Base-by-base conservation (phyloP, 2,888 invertebrate genomes). In the Masnerella sp. region DNA sequence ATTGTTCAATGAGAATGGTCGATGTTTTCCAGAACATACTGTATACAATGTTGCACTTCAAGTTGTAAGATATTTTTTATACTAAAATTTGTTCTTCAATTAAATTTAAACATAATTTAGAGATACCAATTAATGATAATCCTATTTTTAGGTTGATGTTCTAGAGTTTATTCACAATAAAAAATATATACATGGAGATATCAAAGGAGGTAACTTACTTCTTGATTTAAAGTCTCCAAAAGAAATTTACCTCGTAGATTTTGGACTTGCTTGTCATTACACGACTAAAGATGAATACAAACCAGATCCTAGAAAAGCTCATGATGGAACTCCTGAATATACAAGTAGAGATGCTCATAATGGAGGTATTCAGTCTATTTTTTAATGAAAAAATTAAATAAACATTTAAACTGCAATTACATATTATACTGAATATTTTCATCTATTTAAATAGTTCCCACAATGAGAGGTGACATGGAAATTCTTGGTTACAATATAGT, bases 281-380 rank as follows among this genome's bases (percentile, higher is more conserved):
- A 91, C 90, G 1, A 93, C 92, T 0, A 94, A 94, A 80, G 87
- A 88, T 61, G 93, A 93, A 64, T 96, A 94, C 85, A 95, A 95
- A 85, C 93, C 94, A 0, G 96, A 98, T 88, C 95, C 95, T 0
- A 95, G 95, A 80, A 94, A 93, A 85, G 97, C 96, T 73, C 98
- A 99, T 85, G 95, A 99, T 87, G 99, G 99, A 0, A 99, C 99
- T 0, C 94, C 98, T 71, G 97, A 99, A 84, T 99, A 97, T 85
- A 96, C 97, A 0, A 98, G 98, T 78, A 89, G 96, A 70, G 99
- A 99, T 90, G 98, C 98, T 2, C 99, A 99, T 88, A 90, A 93
- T 78, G 99, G 99, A 88, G 82, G 82, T 86, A 79, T 43, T 25
- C 4, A 25, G 8, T 5, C 32, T 32, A 22, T 25, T 18, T 14